phyloP scores from a whole-genome alignment of 2,797 vertebrate species.

The Crenuchus spilurus region DNA sequence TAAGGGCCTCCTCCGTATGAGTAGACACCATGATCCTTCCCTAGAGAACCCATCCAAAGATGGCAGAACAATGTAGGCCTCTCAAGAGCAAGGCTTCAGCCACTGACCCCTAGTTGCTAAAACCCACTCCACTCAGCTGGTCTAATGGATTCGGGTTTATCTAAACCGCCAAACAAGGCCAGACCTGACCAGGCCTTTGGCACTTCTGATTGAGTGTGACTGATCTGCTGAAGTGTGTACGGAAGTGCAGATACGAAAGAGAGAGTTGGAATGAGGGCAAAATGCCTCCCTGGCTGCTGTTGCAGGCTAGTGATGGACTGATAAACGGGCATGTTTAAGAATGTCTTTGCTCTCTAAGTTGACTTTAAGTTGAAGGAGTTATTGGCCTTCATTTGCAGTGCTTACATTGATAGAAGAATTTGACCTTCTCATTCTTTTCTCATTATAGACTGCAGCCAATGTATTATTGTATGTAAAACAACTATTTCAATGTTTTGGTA shows the following conservation, averaged over 20 bases:
- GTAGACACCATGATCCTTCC: conserved; percentile 27
- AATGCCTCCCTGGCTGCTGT: conserved; percentile 16
- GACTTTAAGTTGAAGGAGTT: neutral
- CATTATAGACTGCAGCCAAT: too few relatives aligned
- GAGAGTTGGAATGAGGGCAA: conserved; percentile 2
- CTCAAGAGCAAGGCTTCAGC: conserved; percentile 42
- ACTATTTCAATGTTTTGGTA: too few relatives aligned
- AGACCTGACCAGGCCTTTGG: conserved; percentile 38
- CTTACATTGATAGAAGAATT: too few relatives aligned
- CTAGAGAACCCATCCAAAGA: conserved; percentile 53
- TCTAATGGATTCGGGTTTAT: conserved; percentile 47
- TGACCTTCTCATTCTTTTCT: too few relatives aligned
- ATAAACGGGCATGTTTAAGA: conserved; percentile 21
- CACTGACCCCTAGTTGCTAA: conserved; percentile 44
- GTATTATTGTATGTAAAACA: too few relatives aligned
- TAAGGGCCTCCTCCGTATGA: conserved; percentile 27
- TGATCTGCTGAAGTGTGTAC: conserved; percentile 37
- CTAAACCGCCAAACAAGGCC: conserved; percentile 45
- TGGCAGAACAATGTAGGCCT: conserved; percentile 59
- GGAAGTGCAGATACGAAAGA: conserved; percentile 47
- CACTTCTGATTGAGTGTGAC: conserved; percentile 37
- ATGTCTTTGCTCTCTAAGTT: neutral
- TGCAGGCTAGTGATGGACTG: conserved; percentile 14
- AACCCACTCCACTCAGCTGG: conserved; percentile 38
- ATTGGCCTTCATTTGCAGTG: neutral